Evolutionary conservation across 1,140 invertebrate species (phyloP), one percentile per base, ranked within the genome.

Genomic region (Anadara kagoshimensis): DNA sequence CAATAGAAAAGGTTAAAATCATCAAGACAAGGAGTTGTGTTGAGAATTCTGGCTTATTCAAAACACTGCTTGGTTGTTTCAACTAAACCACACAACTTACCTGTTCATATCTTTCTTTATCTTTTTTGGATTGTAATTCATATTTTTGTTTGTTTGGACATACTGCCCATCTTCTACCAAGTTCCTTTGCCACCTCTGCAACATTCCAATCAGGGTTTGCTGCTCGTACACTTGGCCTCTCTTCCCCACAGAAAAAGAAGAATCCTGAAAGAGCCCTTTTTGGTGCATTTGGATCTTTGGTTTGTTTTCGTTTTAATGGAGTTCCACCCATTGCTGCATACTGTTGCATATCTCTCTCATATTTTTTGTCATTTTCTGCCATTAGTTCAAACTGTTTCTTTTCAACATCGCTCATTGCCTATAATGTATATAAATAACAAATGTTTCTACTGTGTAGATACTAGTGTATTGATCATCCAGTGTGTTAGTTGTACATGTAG

Each of bases 221-320:
- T 78, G 93, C 94, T 89, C 98, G 98, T 26, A 99, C 96, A 85
- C 97, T 96, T 44, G 94, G 93, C 82, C 98, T 93, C 87, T 99
- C 97, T 83, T 99, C 98, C 90, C 97, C 97, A 88, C 97, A 99
- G 91, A 99, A 99, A 94, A 96, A 98, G 91, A 99, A 99, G 92
- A 99, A 99, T 56, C 29, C 29, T 7, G 29, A 36, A 36, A 36
- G 29, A 36, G 98, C 96, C 91, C 98, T 92, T 92, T 99, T 99
- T 53, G 98, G 98, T 82, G 98, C 97, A 92, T 99, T 98, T 18
- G 98, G 98, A 90, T 99, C 98, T 91, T 99, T 99, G 69, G 93
- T 92, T 90, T 97, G 97, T 88, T 96, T 98, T 89, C 90, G 91
- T 20, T 94, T 93, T 11, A 72, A 51, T 84, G 94, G 94, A 73